Conservation (phyloP, 2,797 vertebrate species). For the Chaenodraco wilsoni region DNA sequence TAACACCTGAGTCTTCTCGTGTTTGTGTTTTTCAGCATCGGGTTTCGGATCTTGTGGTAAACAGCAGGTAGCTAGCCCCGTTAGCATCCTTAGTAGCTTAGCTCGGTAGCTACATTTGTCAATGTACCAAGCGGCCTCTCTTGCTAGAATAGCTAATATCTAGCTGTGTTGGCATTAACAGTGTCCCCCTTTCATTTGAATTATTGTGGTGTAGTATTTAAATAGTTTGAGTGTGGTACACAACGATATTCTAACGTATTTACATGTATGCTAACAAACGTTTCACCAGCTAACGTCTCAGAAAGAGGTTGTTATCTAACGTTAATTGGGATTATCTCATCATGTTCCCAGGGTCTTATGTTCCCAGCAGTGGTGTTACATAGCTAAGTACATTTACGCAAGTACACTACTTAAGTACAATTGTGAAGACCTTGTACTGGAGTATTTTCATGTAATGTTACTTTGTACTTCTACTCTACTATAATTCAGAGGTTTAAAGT, state of each 20-base stretch:
- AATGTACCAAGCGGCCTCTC: slow-evolving; percentile 29
- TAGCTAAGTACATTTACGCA: too few species aligned
- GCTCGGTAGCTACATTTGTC: slow-evolving; percentile 6
- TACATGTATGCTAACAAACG: background rate
- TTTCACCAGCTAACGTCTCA: background rate
- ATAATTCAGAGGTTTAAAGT: too few species aligned
- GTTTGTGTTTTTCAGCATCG: slow-evolving; percentile 12
- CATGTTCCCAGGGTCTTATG: background rate
- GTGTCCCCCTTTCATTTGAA: rapidly evolving
- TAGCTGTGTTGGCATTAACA: background rate
- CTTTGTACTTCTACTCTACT: too few species aligned
- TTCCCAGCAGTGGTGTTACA: background rate
- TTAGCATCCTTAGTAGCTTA: slow-evolving; percentile 61
- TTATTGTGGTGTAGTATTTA: background rate
- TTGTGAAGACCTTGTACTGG: too few species aligned
- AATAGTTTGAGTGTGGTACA: background rate
- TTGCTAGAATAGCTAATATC: background rate
- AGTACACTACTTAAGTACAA: too few species aligned
- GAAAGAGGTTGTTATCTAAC: background rate
- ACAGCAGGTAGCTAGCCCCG: slow-evolving; percentile 61
- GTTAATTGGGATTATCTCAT: background rate
- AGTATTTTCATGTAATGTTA: too few species aligned
- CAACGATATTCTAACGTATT: background rate
- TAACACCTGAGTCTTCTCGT: background rate
- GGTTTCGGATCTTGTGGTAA: slow-evolving; percentile 25